Base-by-base conservation (phyloP, 2,113 vertebrate genomes). In the Larimichthys crocea region DNA sequence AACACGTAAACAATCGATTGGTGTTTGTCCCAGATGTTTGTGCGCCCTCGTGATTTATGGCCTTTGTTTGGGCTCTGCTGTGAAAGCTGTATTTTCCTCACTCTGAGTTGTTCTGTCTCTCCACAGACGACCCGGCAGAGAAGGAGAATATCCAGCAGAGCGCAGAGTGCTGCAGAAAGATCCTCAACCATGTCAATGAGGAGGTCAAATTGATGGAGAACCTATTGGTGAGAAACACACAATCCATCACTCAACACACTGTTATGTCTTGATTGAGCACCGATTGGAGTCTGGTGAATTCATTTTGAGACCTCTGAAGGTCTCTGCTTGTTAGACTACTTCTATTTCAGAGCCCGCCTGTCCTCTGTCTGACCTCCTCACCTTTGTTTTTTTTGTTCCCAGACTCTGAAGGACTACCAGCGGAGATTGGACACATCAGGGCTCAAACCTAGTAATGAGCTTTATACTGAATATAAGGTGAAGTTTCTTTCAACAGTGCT, bases 171-270 rank as follows among this genome's bases (percentile, higher is more conserved):
- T 98, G 97, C 84, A 94, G 95, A 31, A 96, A 95, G 80, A 97
- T 98, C 84, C 96, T 98, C 74, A 96, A 98, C 88, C 95, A 97
- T 0, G 97, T 98, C 89, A 98, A 98, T 55, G 96, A 96, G 59
- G 96, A 96, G 3, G 97, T 98, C 88, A 96, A 97, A n/a, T 84
- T 86, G 17, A 97, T 96, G 95, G 97, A 97, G 93, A 97, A 98
- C 91, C 86, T 97, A 61, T 92, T 97, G 95, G 97, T 98, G 92
- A 95, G 97, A 82, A 83, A 74, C 79, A 55, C 64, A 67, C 68
- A 74, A 76, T 76, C 69, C 80, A 79, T 66, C 84, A 79, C 75
- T 85, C 56, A n/a, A 2, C 70, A 24, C 87, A 69, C 64, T 63
- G 79, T 59, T 78, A 40, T 44, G 77, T 67, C 4, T 66, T 83